These are phyloP conservation scores for Sepioteuthis lessoniana DNA, from an alignment of 2,888 invertebrate species.

Conservation along the genomic window DNA sequence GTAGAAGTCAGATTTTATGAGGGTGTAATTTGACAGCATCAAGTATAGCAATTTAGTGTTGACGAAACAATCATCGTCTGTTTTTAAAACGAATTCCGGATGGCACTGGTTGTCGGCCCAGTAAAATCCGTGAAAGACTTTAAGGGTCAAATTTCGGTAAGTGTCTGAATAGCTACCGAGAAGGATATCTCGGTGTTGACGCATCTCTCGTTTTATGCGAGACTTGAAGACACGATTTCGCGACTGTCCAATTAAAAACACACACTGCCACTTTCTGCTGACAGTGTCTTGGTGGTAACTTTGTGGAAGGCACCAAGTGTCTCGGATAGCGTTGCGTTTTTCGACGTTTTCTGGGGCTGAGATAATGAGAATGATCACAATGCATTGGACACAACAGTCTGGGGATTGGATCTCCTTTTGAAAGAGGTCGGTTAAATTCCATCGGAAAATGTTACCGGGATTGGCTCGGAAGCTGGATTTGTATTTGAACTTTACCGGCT, in stretches of 20 bases:
- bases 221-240: conserved; percentile 49
- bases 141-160: conserved; percentile 70
- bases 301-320: conserved; percentile 64
- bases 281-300: conserved; percentile 52
- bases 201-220: conserved; percentile 57
- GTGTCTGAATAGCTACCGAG: conserved; percentile 70
- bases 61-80: conserved; percentile 73
- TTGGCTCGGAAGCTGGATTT: not conserved
- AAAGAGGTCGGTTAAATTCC: conserved; percentile 36
- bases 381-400: not conserved
- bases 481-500: conserved; percentile 38
- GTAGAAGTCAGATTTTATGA: conserved; percentile 61
- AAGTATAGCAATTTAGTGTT: conserved; percentile 62
- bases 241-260: conserved; percentile 66
- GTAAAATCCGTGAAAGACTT: conserved; percentile 69
- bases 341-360: conserved; percentile 63
- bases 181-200: conserved; percentile 64
- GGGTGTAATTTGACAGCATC: conserved; percentile 59
- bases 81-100: conserved; percentile 67
- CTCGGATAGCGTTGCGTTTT: conserved; percentile 63
- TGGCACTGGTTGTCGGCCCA: conserved; percentile 65
- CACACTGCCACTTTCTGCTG: conserved; percentile 61
- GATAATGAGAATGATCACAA: conserved; percentile 63
- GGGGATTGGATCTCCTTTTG: not conserved
- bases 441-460: not conserved